A percentile compares a stretch with the other conserved stretches of the same genome.
Conservation (phyloP, 2,888 invertebrate species). For the Cosmia pyralina region DNA sequence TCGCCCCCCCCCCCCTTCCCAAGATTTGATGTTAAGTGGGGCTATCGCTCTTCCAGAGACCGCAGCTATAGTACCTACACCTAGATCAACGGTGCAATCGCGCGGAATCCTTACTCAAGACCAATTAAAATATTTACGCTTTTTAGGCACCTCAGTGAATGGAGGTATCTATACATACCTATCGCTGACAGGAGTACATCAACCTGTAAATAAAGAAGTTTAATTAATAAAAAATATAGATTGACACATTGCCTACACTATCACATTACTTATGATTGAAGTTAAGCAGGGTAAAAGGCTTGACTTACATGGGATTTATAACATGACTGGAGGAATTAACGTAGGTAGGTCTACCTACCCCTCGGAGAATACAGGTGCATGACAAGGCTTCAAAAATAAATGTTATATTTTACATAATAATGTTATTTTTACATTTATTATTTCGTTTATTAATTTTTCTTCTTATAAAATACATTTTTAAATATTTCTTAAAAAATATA, state of each 20-base stretch:
- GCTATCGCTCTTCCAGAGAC: too few species aligned
- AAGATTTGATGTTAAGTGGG: too few species aligned
- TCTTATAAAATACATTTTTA: too few species aligned
- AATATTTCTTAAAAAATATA: too few species aligned
- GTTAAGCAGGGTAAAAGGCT: not conserved
- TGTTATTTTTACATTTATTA: too few species aligned
- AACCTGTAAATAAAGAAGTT: slow-evolving; percentile 53
- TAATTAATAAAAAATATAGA: not conserved
- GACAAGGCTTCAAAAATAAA: too few species aligned
- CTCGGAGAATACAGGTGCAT: not conserved
- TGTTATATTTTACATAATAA: too few species aligned
- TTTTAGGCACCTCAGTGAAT: not conserved
- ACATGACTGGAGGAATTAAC: not conserved
- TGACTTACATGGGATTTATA: not conserved
- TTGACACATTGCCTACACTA: not conserved
- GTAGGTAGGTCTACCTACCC: not conserved
- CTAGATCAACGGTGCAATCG: too few species aligned
- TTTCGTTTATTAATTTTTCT: too few species aligned
- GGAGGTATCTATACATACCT: slow-evolving; percentile 44
- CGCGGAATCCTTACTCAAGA: not conserved
- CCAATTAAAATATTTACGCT: not conserved
- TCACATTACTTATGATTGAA: too few species aligned
- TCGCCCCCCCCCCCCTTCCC: too few species aligned
- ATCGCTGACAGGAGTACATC: slow-evolving; percentile 32
- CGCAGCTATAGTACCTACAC: too few species aligned